A percentile compares a stretch with the other conserved stretches of the same genome.
These are phyloP conservation scores for Taphrorychus bicolor DNA, from an alignment of 2,888 invertebrate species.

Conservation along the genomic window DNA sequence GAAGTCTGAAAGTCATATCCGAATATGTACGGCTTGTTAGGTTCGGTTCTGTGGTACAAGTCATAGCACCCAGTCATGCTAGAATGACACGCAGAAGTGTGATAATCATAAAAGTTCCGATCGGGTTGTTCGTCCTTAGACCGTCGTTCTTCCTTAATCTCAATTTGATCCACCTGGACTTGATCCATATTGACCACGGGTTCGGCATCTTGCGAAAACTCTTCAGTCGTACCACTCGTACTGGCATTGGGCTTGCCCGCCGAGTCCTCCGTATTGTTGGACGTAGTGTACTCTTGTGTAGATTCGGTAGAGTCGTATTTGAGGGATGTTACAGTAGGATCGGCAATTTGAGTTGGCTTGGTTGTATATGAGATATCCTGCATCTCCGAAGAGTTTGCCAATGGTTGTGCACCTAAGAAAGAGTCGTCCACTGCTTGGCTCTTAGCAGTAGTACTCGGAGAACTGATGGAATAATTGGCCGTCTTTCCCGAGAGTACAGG, in stretches of 20 bases:
- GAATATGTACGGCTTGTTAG: slow-evolving; percentile 49
- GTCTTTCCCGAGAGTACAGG: slow-evolving; percentile 32
- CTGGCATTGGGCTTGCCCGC: not conserved
- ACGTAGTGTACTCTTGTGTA: not conserved
- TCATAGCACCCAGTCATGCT: slow-evolving; percentile 51
- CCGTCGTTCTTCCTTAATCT: not conserved
- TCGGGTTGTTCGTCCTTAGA: slow-evolving; percentile 2
- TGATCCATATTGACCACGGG: not conserved
- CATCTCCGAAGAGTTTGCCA: too few relatives aligned
- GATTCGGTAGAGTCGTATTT: not conserved
- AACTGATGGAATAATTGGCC: slow-evolving; percentile 21
- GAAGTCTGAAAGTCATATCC: slow-evolving; percentile 55
- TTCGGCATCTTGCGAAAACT: not conserved
- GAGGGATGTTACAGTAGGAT: not conserved
- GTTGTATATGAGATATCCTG: too few relatives aligned
- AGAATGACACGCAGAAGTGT: slow-evolving; percentile 49
- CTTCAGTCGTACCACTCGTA: not conserved
- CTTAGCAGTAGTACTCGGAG: slow-evolving; percentile 14
- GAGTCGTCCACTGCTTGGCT: slow-evolving; percentile 4
- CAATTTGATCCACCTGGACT: not conserved
- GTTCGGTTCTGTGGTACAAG: slow-evolving; percentile 34
- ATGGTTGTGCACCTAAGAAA: too few relatives aligned
- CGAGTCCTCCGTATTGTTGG: not conserved
- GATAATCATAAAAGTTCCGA: slow-evolving; percentile 22
- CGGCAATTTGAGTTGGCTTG: not conserved